Percentiles rank a stretch among this genome's conserved stretches.
Evolutionary conservation across 2,888 invertebrate genomes (phyloP).

Genomic region (Teleiodes luculella): DNA sequence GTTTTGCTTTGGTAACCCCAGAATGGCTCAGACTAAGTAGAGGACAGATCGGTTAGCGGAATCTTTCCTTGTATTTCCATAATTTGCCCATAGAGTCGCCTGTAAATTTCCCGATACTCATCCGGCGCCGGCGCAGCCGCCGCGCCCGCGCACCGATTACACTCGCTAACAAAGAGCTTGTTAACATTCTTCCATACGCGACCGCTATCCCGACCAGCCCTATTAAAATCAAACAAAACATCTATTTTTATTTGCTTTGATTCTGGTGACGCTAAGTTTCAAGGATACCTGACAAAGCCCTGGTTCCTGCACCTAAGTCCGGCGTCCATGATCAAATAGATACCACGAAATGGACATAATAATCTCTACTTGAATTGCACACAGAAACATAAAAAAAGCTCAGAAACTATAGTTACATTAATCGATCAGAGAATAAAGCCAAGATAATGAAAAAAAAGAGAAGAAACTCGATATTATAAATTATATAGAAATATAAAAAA

Average conservation of each 20-base stretch:
- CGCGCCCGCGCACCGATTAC: constrained; percentile 32
- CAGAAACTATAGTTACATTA: no score
- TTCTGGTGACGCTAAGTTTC: neutral
- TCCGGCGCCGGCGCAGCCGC: constrained; percentile 10
- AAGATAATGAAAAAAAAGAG: no score
- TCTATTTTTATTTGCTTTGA: neutral
- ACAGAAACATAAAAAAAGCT: no score
- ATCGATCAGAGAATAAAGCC: no score
- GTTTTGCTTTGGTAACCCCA: neutral
- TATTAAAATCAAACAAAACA: constrained; percentile 60
- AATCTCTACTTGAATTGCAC: no score
- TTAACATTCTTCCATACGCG: constrained; percentile 64
- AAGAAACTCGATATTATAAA: no score
- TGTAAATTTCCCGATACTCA: constrained; percentile 15
- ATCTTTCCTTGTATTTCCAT: constrained; percentile 13
- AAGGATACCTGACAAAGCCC: no score
- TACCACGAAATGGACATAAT: no score
- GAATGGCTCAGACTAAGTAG: neutral
- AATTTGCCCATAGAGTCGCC: constrained; percentile 10
- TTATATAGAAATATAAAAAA: no score
- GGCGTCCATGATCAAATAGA: no score
- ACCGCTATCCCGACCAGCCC: constrained; percentile 43
- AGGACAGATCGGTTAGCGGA: neutral
- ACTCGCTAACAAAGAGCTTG: constrained; percentile 63
- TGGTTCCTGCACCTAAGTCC: no score